A percentile compares a stretch with the other conserved stretches of the same genome.
Conservation (phyloP, 2,113 vertebrate species). For the Poeciliopsis prolifica region DNA sequence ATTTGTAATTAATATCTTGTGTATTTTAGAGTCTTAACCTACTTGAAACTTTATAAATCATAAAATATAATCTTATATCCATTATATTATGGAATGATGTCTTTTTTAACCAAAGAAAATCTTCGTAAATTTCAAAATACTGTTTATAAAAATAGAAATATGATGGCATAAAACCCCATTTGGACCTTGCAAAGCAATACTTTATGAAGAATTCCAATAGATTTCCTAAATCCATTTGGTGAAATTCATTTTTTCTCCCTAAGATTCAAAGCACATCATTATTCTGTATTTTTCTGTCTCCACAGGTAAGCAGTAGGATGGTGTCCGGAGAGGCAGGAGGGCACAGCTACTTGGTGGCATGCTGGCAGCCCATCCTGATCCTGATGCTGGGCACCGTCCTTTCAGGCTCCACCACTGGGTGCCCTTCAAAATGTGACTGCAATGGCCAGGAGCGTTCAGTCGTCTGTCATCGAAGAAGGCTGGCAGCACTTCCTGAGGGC, state of each 20-base stretch:
- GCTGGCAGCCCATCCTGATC: conserved; percentile 98
- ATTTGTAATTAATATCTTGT: not conserved
- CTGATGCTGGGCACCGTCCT: conserved; percentile 96
- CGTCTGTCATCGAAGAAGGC: conserved; percentile 91
- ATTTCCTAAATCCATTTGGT: no score
- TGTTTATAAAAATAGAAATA: not conserved
- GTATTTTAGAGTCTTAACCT: not conserved
- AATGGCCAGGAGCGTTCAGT: conserved; percentile 94
- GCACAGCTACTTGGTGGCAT: conserved; percentile 95
- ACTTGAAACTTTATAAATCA: not conserved
- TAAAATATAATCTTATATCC: not conserved
- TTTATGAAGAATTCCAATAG: not conserved
- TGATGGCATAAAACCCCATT: not conserved
- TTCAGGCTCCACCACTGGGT: conserved; percentile 93
- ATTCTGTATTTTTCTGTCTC: conserved; percentile 53
- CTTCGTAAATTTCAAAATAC: no score
- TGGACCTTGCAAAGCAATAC: not conserved
- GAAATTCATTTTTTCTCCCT: not conserved
- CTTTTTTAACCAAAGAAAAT: not conserved
- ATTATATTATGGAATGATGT: not conserved
- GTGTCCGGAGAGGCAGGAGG: conserved; percentile 87
- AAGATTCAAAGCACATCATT: not conserved
- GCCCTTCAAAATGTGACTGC: conserved; percentile 96
- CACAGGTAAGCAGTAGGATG: conserved; percentile 96
- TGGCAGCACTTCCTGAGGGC: conserved; percentile 90